A percentile compares a stretch with the other conserved stretches of the same genome.
Evolutionary conservation across 92 coral and sea anemone genomes (phyloP).

Genomic region (Heliopora coerulea): DNA sequence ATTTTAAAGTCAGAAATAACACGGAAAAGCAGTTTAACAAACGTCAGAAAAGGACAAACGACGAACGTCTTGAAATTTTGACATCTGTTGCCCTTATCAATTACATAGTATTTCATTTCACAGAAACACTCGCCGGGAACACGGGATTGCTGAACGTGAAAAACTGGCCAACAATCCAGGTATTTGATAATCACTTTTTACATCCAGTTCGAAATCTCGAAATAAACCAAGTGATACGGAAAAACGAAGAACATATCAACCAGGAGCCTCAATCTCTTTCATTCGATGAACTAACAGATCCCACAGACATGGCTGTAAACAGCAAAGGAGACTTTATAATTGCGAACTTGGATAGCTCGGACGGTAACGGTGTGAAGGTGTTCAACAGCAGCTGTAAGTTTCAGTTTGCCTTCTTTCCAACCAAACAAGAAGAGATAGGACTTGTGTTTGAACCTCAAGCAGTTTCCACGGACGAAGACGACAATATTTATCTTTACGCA

Average conservation of each 20-base stretch:
- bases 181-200: not conserved
- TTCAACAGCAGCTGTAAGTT: constrained; percentile 25
- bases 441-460: constrained; percentile 25
- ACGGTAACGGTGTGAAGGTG: not conserved
- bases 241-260: constrained; percentile 21
- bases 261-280: constrained; percentile 1
- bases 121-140: not conserved
- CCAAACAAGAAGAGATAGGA: constrained; percentile 7
- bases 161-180: constrained; percentile 39
- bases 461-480: constrained; percentile 36
- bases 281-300: not conserved
- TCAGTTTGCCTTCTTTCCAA: constrained; percentile 21
- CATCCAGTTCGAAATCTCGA: constrained; percentile 30
- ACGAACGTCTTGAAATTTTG: not conserved
- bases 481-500: constrained; percentile 37
- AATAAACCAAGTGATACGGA: constrained; percentile 18
- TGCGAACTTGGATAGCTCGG: not conserved
- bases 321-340: constrained; percentile 30
- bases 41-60: not conserved
- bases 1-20: too few species aligned
- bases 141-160: constrained; percentile 6
- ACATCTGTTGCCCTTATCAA: constrained; percentile 19
- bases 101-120: constrained; percentile 28
- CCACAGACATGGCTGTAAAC: constrained; percentile 35
- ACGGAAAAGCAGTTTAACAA: not conserved